A percentile compares a stretch with the other conserved stretches of the same genome.
These are phyloP conservation scores for Ranitomeya variabilis DNA, from an alignment of 2,113 vertebrate species.

Conservation along the genomic window DNA sequence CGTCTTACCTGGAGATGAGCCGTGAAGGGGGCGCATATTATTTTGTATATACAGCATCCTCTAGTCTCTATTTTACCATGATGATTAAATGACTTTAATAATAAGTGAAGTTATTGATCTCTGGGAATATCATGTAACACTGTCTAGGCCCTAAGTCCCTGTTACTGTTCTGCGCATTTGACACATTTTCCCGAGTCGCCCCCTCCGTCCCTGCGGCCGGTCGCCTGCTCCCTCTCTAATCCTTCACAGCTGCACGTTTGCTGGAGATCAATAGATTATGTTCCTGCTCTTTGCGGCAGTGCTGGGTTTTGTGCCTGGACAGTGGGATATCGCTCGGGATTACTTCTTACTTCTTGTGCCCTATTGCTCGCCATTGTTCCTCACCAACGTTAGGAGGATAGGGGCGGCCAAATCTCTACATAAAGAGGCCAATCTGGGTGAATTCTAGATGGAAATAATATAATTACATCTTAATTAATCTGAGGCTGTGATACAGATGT, in stretches of 20 bases:
- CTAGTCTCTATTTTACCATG: no score
- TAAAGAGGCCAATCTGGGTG: neutral
- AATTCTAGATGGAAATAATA: neutral
- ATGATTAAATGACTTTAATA: no score
- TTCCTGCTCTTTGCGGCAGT: neutral
- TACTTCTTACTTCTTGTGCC: conserved; percentile 37
- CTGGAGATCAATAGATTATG: conserved; percentile 26
- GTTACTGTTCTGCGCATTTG: neutral
- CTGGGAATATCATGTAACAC: neutral
- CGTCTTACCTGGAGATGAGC: no score
- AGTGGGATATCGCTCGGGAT: neutral
- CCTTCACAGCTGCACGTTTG: conserved; percentile 55
- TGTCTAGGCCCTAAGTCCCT: neutral
- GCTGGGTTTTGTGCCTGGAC: neutral
- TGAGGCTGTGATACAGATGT: neutral
- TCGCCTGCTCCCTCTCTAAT: conserved; percentile 45
- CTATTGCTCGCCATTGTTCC: neutral
- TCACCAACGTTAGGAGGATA: neutral
- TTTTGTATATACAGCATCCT: no score
- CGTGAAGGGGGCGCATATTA: no score
- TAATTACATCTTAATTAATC: neutral
- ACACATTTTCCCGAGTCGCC: no score
- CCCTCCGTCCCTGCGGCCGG: neutral
- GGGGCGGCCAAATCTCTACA: neutral
- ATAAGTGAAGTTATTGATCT: no score